Evolutionary conservation across 2,113 vertebrate genomes (phyloP), one percentile per base, ranked within the genome.

Genomic region (Psettodes erumei): DNA sequence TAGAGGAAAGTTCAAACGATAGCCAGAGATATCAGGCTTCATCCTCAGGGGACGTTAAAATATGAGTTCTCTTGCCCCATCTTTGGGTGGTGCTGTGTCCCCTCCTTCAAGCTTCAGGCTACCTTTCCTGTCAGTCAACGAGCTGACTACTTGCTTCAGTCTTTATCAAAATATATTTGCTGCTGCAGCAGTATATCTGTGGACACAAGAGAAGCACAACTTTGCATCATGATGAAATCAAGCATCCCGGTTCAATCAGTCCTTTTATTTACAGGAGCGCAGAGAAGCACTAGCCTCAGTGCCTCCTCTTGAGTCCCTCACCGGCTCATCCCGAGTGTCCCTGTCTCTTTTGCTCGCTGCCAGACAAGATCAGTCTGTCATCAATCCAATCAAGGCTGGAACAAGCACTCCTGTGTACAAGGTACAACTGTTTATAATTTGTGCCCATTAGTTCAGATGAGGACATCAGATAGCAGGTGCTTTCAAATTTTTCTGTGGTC

Each of bases 341-440:
- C 40, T 92, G 0, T 86, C 95, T 5, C 93, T 90, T 7, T 73
- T 97, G 64, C 90, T 98, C 30, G 95, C 96, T 40, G 92, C 94
- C 51, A 90, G 96, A 81, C 86, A 92, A 21, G 95, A 97, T 88
- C 90, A 95, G 84, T 96, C 95, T 58, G 64, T 83, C 58, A 93
- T 94, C 53, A 60, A 88, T 21, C 89, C 92, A 8, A 86, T 95
- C 33, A 93, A 81, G 18, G 73, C 90, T 71, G 92, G 87, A 78
- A 84, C 15, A 68, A 95, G 79, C 71, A 84, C 86, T 10, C 38
- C 94, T 0, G 56, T 97, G 77, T 95, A 97, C 87, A 96, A 96
- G 95, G 96, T 94, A 82, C 19, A 35, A 40, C 23, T 28, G 2
- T 55, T 37, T 5, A 18, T 16, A n/a, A 74, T 54, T 4, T 3